Evolutionary conservation across 2,888 invertebrate genomes (phyloP), one percentile per base, ranked within the genome.

Genomic region (Peribatodes rhomboidaria): DNA sequence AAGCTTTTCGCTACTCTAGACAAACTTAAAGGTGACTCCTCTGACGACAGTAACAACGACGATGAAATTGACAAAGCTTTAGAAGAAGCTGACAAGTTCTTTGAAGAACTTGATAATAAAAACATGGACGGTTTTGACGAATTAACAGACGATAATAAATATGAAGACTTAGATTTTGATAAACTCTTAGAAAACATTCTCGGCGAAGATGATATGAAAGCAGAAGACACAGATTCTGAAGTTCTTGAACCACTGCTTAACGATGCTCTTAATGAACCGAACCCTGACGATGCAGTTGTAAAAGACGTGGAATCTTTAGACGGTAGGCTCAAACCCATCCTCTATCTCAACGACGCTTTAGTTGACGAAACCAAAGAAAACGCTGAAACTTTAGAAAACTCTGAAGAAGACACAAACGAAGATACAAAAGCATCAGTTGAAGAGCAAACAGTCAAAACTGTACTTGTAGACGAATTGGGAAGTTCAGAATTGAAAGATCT

Each of bases 1-100:
- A 80, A 82, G 59, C 68, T 91, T 27, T 78, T 85, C 60, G 82
- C 82, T 54, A 86, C 84, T 13, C 70, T 83, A 56, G 73, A 82
- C 11, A 86, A 88, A 72, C 73, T 90, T 10, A 72, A 67, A 14
- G 68, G 74, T 33, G 73, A 78, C 13, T 66, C 62, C 8, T 61
- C 74, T 4, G 65, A 74, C 9, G 63, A 72, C 11, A 69, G 63
- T 0, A 66, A 60, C n/a, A 63, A 64, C 31, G 63, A 72, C 7
- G 67, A 68, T 11, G 54, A 68, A 16, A 56, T 27, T 0, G 65
- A 77, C 6, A 65, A 58, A 56, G 52, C 58, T 61, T 46, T 67
- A 11, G 68, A 72, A 56, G 73, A 73, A 10, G 69, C 75, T 35
- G 72, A 76, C 1, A 64, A 66, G 10, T 33, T 61, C 6, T 67